A percentile compares a stretch with the other conserved stretches of the same genome.
Evolutionary conservation across 2,888 invertebrate species (phyloP).

Genomic region (Acholoe squamosa): DNA sequence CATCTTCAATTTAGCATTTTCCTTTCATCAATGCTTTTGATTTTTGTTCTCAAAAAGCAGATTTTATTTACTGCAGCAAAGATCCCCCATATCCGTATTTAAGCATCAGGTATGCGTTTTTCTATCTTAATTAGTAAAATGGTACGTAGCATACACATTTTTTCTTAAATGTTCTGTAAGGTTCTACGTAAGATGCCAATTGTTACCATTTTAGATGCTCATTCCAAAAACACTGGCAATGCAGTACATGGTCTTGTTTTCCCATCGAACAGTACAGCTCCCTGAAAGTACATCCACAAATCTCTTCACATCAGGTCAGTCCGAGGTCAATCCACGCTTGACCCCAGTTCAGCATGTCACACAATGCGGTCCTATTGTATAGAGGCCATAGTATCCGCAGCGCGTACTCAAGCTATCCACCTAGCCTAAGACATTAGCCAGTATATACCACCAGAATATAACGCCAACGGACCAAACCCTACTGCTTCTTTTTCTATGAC

Average conservation of each 20-base stretch:
- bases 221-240: constrained; percentile 97
- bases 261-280: constrained; percentile 99
- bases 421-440: not conserved
- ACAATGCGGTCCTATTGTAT: not conserved
- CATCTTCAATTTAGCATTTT: no score
- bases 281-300: constrained; percentile 77
- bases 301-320: constrained; percentile 30
- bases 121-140: not conserved
- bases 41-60: not conserved
- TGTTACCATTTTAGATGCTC: constrained; percentile 86
- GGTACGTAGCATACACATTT: not conserved
- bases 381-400: not conserved
- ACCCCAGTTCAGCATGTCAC: not conserved
- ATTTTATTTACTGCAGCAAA: constrained; percentile 5
- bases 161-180: not conserved
- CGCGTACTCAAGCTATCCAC: not conserved
- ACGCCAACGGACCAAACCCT: no score
- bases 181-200: constrained; percentile 36
- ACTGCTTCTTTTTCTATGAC: no score
- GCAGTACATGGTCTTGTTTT: constrained; percentile 99
- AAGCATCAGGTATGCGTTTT: not conserved
- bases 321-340: not conserved
- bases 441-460: no score
- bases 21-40: not conserved
- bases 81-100: not conserved